A percentile compares a stretch with the other conserved stretches of the same genome.
Conservation (phyloP, 1,140 invertebrate genomes). For the Calephelis nemesis region DNA sequence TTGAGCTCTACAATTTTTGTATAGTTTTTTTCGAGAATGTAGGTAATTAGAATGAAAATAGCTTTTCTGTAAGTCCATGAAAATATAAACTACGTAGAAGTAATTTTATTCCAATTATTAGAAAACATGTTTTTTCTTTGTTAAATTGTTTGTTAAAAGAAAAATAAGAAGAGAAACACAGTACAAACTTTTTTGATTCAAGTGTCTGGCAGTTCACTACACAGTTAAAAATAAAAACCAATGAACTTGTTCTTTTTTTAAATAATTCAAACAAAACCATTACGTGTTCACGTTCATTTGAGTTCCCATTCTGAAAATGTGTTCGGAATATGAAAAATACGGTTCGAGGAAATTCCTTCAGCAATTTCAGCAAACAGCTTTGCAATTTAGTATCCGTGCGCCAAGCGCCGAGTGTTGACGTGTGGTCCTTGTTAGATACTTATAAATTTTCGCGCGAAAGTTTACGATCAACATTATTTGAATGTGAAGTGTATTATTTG, state of each 20-base stretch:
- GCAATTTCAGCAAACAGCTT: slow-evolving; percentile 21
- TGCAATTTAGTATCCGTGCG: slow-evolving; percentile 44
- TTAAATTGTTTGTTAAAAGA: too few species aligned
- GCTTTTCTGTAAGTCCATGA: too few species aligned
- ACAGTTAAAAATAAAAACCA: background rate
- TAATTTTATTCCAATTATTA: too few species aligned
- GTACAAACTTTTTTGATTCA: background rate
- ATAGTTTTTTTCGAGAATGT: too few species aligned
- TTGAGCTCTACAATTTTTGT: too few species aligned
- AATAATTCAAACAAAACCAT: slow-evolving; percentile 43
- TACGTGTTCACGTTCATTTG: slow-evolving; percentile 37
- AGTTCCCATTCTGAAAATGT: slow-evolving; percentile 20
- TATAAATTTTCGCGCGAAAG: slow-evolving; percentile 56
- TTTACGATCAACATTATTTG: slow-evolving; percentile 35
- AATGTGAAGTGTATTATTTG: slow-evolving; percentile 21
- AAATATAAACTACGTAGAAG: too few species aligned
- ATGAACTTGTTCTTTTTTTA: slow-evolving; percentile 23
- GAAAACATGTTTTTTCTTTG: too few species aligned
- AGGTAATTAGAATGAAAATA: too few species aligned
- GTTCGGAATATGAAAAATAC: slow-evolving; percentile 54
- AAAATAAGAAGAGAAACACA: too few species aligned
- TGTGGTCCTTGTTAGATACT: slow-evolving; percentile 28
- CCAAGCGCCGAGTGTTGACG: slow-evolving; percentile 44
- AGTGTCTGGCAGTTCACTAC: background rate
- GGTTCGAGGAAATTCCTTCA: slow-evolving; percentile 41